Conservation (phyloP, 2,797 vertebrate genomes). For the Pteropus rufus region DNA sequence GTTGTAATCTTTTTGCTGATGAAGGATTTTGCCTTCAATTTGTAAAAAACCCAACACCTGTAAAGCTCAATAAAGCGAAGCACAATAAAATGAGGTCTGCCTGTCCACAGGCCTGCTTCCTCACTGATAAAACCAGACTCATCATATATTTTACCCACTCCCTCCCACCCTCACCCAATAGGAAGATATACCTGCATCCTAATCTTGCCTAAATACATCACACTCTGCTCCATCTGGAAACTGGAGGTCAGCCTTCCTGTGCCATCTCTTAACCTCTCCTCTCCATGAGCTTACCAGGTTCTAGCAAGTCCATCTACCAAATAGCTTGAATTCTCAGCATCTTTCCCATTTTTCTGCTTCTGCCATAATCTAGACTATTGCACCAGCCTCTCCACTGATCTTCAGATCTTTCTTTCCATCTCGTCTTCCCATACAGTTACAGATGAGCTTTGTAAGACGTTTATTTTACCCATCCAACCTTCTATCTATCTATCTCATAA, state of each 20-base stretch:
- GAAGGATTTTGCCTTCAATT: background rate
- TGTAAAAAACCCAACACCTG: background rate
- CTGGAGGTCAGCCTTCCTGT: background rate
- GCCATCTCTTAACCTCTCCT: background rate
- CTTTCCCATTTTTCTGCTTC: background rate
- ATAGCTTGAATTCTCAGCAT: background rate
- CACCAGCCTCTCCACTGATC: fast-evolving
- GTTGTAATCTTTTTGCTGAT: background rate
- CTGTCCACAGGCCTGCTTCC: background rate
- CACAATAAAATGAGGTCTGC: background rate
- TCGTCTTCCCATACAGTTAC: background rate
- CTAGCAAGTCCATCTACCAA: background rate
- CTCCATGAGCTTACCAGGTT: background rate
- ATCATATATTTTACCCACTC: background rate
- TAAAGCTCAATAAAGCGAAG: background rate
- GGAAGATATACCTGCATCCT: background rate
- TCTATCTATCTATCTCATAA: background rate
- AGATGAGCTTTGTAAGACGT: background rate
- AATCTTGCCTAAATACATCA: background rate
- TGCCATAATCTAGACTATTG: background rate
- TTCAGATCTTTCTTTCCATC: background rate
- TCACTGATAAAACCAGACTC: background rate
- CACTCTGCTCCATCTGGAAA: background rate
- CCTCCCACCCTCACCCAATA: fast-evolving
- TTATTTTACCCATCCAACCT: background rate